phyloP scores from a whole-genome alignment of 2,113 vertebrate species.

The Vireo altiloquus region DNA sequence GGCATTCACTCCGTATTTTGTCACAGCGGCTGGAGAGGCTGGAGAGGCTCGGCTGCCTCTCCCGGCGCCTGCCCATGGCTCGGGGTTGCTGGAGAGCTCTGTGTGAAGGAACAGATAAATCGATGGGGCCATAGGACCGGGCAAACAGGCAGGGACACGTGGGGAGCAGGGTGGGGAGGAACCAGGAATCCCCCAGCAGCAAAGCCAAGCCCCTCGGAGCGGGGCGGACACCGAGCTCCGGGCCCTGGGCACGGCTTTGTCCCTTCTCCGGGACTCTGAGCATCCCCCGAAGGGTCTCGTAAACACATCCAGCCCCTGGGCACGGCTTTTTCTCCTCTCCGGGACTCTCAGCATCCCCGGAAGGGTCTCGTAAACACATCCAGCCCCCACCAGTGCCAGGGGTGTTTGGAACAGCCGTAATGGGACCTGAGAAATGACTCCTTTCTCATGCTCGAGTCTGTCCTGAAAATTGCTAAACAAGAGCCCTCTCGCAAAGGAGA shows the following conservation, averaged over 20 bases:
- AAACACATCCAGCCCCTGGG: not conserved
- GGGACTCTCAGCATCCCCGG: not conserved
- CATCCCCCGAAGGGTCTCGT: not conserved
- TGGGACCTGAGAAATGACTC: not conserved
- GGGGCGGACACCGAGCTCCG: accelerated
- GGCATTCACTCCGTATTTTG: not conserved
- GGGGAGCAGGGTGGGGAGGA: not conserved
- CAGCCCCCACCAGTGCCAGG: accelerated
- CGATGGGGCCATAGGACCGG: not conserved
- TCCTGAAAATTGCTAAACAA: not conserved
- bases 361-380: not conserved
- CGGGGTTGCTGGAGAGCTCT: not conserved
- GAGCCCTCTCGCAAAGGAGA: not conserved
- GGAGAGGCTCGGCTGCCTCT: not conserved
- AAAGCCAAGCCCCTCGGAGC: not conserved
- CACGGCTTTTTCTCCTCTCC: too few species aligned
- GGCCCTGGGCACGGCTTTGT: accelerated
- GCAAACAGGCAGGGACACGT: not conserved
- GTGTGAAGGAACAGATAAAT: not conserved
- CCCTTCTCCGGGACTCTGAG: not conserved
- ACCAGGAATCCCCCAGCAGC: not conserved
- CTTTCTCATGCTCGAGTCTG: accelerated
- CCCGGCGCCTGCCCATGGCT: not conserved
- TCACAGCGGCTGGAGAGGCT: not conserved
- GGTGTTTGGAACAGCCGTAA: accelerated